Conservation (phyloP, 2,888 invertebrate species). For the Phasia obesa region DNA sequence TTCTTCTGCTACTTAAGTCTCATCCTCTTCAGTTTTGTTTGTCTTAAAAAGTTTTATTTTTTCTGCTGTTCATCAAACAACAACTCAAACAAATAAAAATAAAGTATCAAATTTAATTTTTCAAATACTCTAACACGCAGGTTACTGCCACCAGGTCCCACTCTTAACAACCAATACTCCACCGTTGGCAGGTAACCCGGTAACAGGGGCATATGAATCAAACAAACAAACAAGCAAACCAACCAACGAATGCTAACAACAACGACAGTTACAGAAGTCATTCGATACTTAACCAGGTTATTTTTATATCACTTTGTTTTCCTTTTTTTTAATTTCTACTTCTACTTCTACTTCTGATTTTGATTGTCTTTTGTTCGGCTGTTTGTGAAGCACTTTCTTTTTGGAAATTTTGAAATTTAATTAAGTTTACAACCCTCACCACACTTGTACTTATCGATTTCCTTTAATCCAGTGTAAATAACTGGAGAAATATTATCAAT, state of each 20-base stretch:
- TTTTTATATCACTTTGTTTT: slow-evolving; percentile 39
- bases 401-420: slow-evolving; percentile 77
- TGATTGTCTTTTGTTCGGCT: slow-evolving; percentile 66
- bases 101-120: slow-evolving; percentile 68
- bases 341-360: slow-evolving; percentile 49
- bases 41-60: slow-evolving; percentile 32
- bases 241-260: not conserved
- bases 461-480: not conserved
- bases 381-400: slow-evolving; percentile 75
- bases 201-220: slow-evolving; percentile 56
- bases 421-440: slow-evolving; percentile 74
- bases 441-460: slow-evolving; percentile 16
- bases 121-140: slow-evolving; percentile 48
- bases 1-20: slow-evolving; percentile 25
- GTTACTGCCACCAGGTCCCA: slow-evolving; percentile 52
- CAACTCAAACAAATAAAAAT: slow-evolving; percentile 67
- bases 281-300: slow-evolving; percentile 75
- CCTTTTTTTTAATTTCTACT: slow-evolving; percentile 45
- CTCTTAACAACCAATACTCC: slow-evolving; percentile 48
- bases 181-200: slow-evolving; percentile 73
- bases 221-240: slow-evolving; percentile 43
- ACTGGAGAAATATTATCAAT: slow-evolving; percentile 2
- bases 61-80: slow-evolving; percentile 48
- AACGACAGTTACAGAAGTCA: slow-evolving; percentile 75
- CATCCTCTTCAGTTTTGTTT: slow-evolving; percentile 57